Conservation (phyloP, 1,140 invertebrate species). For the Micrasema longulum region DNA sequence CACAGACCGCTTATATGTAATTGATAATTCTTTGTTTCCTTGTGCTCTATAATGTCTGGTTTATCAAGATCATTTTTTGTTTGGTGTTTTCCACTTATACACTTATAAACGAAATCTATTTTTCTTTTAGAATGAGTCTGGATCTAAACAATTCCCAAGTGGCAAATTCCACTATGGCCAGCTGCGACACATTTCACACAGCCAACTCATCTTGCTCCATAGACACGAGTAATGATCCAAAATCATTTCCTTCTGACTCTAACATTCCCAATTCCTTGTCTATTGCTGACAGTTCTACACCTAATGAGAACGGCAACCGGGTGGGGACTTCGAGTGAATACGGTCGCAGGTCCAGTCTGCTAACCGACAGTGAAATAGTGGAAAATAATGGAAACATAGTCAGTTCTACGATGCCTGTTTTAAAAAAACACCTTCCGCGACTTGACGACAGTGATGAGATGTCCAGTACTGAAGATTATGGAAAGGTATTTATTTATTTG, state of each 20-base stretch:
- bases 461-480: conserved; percentile 66
- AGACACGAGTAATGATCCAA: conserved; percentile 44
- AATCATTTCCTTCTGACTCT: conserved; percentile 56
- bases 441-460: conserved; percentile 65
- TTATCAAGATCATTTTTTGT: too few species aligned
- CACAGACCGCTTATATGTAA: too few species aligned
- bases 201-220: conserved; percentile 69
- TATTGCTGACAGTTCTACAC: conserved; percentile 56
- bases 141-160: conserved; percentile 56
- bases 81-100: too few species aligned
- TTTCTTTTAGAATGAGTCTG: conserved; percentile 59
- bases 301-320: conserved; percentile 45
- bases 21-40: too few species aligned
- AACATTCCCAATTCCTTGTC: conserved; percentile 53
- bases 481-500: conserved; percentile 57
- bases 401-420: background rate
- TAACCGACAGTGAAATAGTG: conserved; percentile 56
- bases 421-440: conserved; percentile 41
- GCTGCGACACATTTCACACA: conserved; percentile 81
- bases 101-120: too few species aligned
- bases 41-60: too few species aligned
- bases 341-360: conserved; percentile 56
- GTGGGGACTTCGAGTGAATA: conserved; percentile 57
- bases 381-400: conserved; percentile 28
- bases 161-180: conserved; percentile 64